Base-by-base conservation (phyloP, 2,888 invertebrate genomes). In the Himalopsyche japonica region DNA sequence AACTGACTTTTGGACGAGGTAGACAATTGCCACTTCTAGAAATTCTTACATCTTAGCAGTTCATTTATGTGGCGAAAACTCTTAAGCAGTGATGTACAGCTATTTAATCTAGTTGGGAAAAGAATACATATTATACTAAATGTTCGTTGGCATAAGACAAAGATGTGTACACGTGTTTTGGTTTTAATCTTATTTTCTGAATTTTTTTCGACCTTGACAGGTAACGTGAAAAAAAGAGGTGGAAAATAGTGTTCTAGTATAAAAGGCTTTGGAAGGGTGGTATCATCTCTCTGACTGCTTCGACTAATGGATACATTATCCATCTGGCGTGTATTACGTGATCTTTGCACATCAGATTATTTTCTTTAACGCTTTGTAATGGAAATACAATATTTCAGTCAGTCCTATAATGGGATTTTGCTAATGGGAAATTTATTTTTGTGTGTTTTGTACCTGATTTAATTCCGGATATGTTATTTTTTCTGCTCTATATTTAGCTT, bases 301-400 rank as follows among this genome's bases (percentile, higher is more conserved):
- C 57, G 27, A 24, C 49, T 80, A 57, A 80, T 80, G 57, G 80
- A 80, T 43, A 79, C 80, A 79, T 79, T 79, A 79, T 48, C 57
- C 57, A 57, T 20, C 80, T 76, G 32, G 76, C 34, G 48, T 80
- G 24, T 80, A 79, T 79, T 43, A 80, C 34, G 76, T 76, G 57
- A 57, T 76, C 34, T 34, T 76, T 76, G 20, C 76, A 76, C 76
- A 32, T 76, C 30, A 76, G 32, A 30, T 57, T 57, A 57, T 57
- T 57, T 57, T 57, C 57, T 57, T 57, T 57, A 57, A 57, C 57
- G 57, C 10, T 57, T 57, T 24, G 20, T 57, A 57, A 20, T 57
- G 20, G 57, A 7, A 20, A 20, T 57, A 57, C 57, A 57, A 57
- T 57, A 57, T n/a, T 20, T 57, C n/a, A 20, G 57, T 24, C 57